A percentile compares a stretch with the other conserved stretches of the same genome.
phyloP scores from a whole-genome alignment of 1,140 invertebrate species.

The Stegodyphus mimosarum region DNA sequence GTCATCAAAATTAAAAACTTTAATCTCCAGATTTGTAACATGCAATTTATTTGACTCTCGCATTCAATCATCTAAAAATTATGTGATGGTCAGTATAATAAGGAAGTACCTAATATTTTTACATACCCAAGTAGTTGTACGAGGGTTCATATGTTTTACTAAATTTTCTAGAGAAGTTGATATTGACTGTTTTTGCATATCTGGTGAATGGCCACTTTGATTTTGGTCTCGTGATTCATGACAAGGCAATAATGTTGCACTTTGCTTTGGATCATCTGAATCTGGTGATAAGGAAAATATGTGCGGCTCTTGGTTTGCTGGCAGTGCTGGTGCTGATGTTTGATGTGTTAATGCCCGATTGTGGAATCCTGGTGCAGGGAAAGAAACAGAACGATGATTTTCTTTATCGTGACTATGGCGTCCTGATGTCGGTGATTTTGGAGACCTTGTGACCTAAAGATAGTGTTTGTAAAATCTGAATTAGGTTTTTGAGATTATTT shows the following conservation, averaged over 20 bases:
- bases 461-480: not conserved
- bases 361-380: conserved; percentile 29
- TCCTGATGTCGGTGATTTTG: conserved; percentile 50
- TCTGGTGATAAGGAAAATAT: conserved; percentile 3
- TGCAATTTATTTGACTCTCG: too few species aligned
- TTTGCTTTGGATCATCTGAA: conserved; percentile 26
- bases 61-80: too few species aligned
- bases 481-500: too few species aligned
- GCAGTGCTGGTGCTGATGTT: conserved; percentile 50
- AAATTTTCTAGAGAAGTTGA: conserved; percentile 61
- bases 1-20: too few species aligned
- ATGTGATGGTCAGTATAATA: too few species aligned
- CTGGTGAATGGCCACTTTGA: not conserved
- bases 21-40: too few species aligned
- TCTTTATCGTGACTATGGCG: conserved; percentile 54
- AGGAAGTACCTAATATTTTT: not conserved
- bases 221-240: not conserved
- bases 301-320: conserved; percentile 24
- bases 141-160: conserved; percentile 36
- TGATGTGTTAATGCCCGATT: conserved; percentile 59
- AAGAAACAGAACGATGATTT: conserved; percentile 41
- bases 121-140: conserved; percentile 52
- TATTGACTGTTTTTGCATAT: conserved; percentile 30
- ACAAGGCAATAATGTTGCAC: conserved; percentile 31
- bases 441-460: conserved; percentile 44